phyloP scores from a whole-genome alignment of 2,113 vertebrate genomes.

The Canis aureus region DNA sequence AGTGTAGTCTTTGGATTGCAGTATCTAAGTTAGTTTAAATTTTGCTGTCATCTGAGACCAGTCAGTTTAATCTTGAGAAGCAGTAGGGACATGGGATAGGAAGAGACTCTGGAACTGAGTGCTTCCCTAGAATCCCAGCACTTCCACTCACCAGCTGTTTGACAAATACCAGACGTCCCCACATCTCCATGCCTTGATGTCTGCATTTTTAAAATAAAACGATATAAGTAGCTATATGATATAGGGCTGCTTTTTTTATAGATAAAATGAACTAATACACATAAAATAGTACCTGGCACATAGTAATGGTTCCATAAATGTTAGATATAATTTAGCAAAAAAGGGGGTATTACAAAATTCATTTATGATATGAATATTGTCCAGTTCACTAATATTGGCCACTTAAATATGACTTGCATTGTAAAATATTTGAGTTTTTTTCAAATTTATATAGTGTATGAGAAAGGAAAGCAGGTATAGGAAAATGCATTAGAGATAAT shows the following conservation, averaged over 20 bases:
- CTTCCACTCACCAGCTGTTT: too few species aligned
- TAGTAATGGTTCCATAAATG: rapidly evolving
- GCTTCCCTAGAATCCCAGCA: rapidly evolving
- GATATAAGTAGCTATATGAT: not conserved
- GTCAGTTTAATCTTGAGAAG: not conserved
- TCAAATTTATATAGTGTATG: not conserved
- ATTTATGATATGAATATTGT: not conserved
- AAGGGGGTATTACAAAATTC: not conserved
- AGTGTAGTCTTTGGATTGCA: too few species aligned
- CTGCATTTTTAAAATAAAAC: not conserved
- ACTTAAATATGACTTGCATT: not conserved
- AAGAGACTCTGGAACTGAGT: rapidly evolving
- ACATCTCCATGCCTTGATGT: not conserved
- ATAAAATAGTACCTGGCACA: not conserved
- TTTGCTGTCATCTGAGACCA: not conserved
- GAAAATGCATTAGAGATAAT: not conserved
- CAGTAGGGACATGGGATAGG: rapidly evolving
- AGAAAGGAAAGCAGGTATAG: not conserved
- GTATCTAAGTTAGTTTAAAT: not conserved
- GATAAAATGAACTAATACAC: not conserved
- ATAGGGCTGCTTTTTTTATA: not conserved
- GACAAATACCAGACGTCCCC: not conserved
- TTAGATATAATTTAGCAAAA: not conserved
- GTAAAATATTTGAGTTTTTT: not conserved
- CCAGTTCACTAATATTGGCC: not conserved